These are phyloP conservation scores for Ladona fulva DNA, from an alignment of 1,140 invertebrate species.

Conservation along the genomic window DNA sequence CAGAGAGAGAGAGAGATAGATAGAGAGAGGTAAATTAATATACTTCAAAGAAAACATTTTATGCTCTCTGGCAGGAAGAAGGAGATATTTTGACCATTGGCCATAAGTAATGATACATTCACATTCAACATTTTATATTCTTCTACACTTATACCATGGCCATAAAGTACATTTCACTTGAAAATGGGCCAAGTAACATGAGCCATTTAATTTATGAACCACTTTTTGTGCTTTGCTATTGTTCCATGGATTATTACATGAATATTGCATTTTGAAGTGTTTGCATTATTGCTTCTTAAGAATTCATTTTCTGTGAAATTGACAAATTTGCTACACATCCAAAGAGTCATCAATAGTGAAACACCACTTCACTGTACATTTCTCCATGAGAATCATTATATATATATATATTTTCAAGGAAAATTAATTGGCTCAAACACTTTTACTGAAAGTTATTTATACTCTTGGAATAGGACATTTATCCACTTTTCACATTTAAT, in stretches of 20 bases:
- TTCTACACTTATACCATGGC: neutral
- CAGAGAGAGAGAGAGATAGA: neutral
- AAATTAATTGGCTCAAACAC: constrained; percentile 6
- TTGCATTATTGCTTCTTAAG: constrained; percentile 3
- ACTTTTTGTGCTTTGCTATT: neutral
- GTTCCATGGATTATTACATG: neutral
- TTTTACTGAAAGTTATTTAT: neutral
- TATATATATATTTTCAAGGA: neutral
- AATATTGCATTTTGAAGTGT: neutral
- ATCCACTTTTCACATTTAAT: constrained; percentile 3
- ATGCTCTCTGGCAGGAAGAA: constrained; percentile 4
- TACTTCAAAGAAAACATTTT: neutral
- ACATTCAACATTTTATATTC: constrained; percentile 4
- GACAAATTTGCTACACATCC: neutral
- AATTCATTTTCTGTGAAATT: neutral
- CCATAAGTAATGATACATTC: neutral
- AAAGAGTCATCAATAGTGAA: neutral
- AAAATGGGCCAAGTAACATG: neutral
- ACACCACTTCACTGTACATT: neutral
- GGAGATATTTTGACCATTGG: neutral
- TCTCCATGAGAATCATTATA: neutral
- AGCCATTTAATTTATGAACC: neutral
- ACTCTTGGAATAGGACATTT: neutral
- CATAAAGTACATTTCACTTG: constrained; percentile 2
- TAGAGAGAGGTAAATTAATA: neutral